Evolutionary conservation across 2,797 vertebrate species (phyloP).

Genomic region (Botia kubotai): DNA sequence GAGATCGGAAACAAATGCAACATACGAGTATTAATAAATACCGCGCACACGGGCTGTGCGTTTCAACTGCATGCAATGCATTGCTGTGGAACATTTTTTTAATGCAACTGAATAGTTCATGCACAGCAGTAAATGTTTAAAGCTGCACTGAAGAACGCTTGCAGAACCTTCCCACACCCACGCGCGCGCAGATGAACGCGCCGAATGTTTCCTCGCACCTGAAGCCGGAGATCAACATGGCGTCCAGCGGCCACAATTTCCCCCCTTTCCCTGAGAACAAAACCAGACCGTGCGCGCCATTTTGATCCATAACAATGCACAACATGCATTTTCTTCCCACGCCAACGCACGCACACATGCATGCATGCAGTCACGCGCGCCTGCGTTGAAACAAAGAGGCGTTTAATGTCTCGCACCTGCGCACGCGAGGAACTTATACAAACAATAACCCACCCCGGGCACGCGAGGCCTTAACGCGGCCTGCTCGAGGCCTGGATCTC

Average conservation of each 20-base stretch:
- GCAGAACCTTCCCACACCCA: slow-evolving; percentile 1
- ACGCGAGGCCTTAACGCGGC: slow-evolving; percentile 79
- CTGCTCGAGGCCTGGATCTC: slow-evolving; percentile 77
- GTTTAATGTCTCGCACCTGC: slow-evolving; percentile 4
- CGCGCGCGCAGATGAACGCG: background rate
- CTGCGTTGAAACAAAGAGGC: slow-evolving; percentile 22
- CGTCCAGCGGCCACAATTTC: slow-evolving; percentile 27
- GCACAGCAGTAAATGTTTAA: background rate
- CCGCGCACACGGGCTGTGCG: too few species aligned
- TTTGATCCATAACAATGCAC: slow-evolving; percentile 32
- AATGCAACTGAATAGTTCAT: background rate
- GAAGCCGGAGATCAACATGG: slow-evolving; percentile 42
- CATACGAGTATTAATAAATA: background rate
- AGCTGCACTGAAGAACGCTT: background rate
- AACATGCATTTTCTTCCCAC: background rate
- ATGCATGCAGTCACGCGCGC: background rate
- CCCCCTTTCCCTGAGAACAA: slow-evolving; percentile 27
- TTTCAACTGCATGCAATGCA: background rate
- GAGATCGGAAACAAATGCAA: slow-evolving; percentile 10
- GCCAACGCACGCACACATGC: background rate
- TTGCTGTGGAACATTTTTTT: background rate
- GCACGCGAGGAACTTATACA: slow-evolving; percentile 3
- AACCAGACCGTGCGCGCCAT: slow-evolving; percentile 54
- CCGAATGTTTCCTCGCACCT: slow-evolving; percentile 2
- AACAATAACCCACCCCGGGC: slow-evolving; percentile 47